Evolutionary conservation across 2,888 invertebrate species (phyloP), one percentile per base, ranked within the genome.

Genomic region (Cosmorhoe ocellata): DNA sequence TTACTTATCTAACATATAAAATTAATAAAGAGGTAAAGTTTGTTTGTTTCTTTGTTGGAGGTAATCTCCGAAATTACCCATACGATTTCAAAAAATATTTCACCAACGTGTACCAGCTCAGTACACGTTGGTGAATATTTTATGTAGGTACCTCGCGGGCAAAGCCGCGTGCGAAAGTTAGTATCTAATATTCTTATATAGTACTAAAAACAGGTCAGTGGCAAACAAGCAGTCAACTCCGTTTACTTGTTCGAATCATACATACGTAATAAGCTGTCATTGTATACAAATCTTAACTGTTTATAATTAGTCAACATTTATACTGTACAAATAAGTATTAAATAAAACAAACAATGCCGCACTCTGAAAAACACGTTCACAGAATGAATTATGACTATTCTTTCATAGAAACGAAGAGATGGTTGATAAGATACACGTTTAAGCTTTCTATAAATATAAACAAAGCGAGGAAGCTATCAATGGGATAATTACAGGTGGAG

Each of bases 381-480:
- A 59, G 68, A 74, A 71, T 37, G 32, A 47, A 51, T 51, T 60
- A 51, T 64, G 64, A 69, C 64, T 69, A 56, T 55, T 50, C 39
- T 61, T 68, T 61, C 58, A 67, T 61, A 57, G 59, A 67, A 71
- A 61, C 45, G 46, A 55, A 56, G 57, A 66, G 47, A 61, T 45
- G 48, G 51, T 53, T 58, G 71, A 74, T 70, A 69, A 68, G 68
- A 70, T 66, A 67, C 1, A 64, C 1, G 22, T 50, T 59, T 58
- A 46, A 48, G 56, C 46, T 56, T 7, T 24, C n/a, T 58, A 24
- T 24, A 34, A 31, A 55, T 51, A 49, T 22, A 28, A 33, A 46
- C 11, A 30, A 36, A 34, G 51, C 49, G 46, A 33, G 49, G 22
- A 56, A 63, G 57, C 60, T 47, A 42, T 48, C 51, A 48, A 58